A percentile compares a stretch with the other conserved stretches of the same genome.
Conservation (phyloP, 53 echinoderm and acorn worm genomes). For the Paracentrotus lividus region DNA sequence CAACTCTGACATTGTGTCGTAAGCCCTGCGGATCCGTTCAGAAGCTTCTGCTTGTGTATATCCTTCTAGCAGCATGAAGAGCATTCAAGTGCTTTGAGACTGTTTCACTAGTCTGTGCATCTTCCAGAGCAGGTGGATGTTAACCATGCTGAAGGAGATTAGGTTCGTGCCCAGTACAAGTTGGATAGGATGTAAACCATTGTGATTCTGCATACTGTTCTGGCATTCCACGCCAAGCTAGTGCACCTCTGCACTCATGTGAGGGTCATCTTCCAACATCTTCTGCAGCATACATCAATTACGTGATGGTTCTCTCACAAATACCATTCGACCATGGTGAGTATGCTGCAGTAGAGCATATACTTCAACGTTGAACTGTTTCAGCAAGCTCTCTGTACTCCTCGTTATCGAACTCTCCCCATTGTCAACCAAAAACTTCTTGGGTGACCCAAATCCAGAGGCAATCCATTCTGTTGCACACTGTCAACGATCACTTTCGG, state of each 20-base stretch:
- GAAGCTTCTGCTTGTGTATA: no score
- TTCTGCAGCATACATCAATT: slow-evolving; percentile 67
- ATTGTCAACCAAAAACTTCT: no score
- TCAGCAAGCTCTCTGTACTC: no score
- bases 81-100: no score
- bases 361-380: slow-evolving; percentile 63
- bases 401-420: slow-evolving; percentile 53
- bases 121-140: no score
- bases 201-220: slow-evolving; percentile 68
- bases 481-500: no score
- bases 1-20: no score
- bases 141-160: slow-evolving; percentile 57
- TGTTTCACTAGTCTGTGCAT: no score
- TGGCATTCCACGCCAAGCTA: slow-evolving; percentile 69
- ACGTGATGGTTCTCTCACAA: slow-evolving; percentile 71
- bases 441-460: no score
- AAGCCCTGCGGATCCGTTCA: slow-evolving; percentile 57
- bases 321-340: no score
- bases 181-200: slow-evolving; percentile 35
- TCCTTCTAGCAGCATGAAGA: no score
- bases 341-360: slow-evolving; percentile 69
- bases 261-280: slow-evolving; percentile 64
- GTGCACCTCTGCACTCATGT: slow-evolving; percentile 61
- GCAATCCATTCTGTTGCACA: no score
- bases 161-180: slow-evolving; percentile 63